phyloP scores from a whole-genome alignment of 2,113 vertebrate genomes.

The Phocoena sinus region DNA sequence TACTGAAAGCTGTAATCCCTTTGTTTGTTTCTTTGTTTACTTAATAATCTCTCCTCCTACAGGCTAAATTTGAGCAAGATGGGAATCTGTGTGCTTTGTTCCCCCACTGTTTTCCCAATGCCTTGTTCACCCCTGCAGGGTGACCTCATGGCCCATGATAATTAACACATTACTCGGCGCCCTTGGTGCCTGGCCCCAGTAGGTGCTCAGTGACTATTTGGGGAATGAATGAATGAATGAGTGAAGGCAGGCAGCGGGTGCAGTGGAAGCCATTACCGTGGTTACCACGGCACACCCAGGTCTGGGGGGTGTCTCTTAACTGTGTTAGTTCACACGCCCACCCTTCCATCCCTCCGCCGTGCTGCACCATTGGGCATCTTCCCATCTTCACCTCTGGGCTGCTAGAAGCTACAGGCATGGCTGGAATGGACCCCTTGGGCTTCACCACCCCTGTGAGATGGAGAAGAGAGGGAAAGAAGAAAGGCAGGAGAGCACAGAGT shows the following conservation, averaged over 20 bases:
- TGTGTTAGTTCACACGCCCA: too few species aligned
- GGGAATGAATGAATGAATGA: not conserved
- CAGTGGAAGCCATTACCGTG: too few species aligned
- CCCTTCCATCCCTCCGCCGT: fast-evolving
- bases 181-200: not conserved
- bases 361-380: not conserved
- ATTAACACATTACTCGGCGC: not conserved
- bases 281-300: fast-evolving
- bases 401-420: not conserved
- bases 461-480: not conserved
- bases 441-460: not conserved
- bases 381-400: not conserved
- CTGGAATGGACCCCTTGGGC: not conserved
- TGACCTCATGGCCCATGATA: not conserved
- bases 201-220: not conserved
- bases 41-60: not conserved
- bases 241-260: not conserved
- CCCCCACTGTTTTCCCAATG: not conserved
- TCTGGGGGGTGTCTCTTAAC: not conserved
- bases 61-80: not conserved
- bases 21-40: not conserved
- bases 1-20: not conserved
- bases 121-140: not conserved
- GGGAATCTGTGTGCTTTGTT: not conserved
- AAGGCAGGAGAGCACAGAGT: not conserved